Conservation (phyloP, 2,113 vertebrate genomes). For the Malurus cyaneus region DNA sequence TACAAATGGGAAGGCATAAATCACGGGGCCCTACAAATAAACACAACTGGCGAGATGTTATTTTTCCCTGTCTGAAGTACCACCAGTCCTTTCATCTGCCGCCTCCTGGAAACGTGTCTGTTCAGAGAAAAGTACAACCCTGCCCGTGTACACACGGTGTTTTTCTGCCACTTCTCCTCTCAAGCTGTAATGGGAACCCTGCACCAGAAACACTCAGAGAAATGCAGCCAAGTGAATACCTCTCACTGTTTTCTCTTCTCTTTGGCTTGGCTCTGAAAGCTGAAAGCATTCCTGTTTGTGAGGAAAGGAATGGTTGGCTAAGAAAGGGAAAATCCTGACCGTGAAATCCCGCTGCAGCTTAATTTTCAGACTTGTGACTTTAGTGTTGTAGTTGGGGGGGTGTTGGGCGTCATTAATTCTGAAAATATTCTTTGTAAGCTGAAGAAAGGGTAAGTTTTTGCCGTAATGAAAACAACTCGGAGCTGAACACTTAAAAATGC, state of each 20-base stretch:
- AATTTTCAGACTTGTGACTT: conserved; percentile 47
- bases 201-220: conserved; percentile 32
- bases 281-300: conserved; percentile 54
- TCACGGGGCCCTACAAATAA: conserved; percentile 72
- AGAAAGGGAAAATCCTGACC: conserved; percentile 48
- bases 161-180: conserved; percentile 43
- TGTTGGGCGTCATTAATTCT: conserved; percentile 48
- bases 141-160: conserved; percentile 47
- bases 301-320: conserved; percentile 7
- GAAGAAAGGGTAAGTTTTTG: conserved; percentile 24
- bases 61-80: conserved; percentile 69
- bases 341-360: conserved; percentile 5
- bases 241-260: conserved; percentile 46
- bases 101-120: conserved; percentile 56
- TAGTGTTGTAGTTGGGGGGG: background rate
- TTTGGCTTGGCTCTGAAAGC: conserved; percentile 42
- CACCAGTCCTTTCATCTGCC: conserved; percentile 69
- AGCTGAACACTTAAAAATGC: conserved; percentile 41
- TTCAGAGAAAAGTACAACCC: conserved; percentile 41
- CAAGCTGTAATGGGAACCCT: conserved; percentile 34
- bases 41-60: conserved; percentile 72
- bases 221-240: conserved; percentile 53
- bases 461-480: conserved; percentile 3
- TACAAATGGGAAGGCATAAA: conserved; percentile 72
- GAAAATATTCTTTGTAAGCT: conserved; percentile 56